Evolutionary conservation across 2,797 vertebrate genomes (phyloP), one percentile per base, ranked within the genome.

Genomic region (Pachyuromys duprasi): DNA sequence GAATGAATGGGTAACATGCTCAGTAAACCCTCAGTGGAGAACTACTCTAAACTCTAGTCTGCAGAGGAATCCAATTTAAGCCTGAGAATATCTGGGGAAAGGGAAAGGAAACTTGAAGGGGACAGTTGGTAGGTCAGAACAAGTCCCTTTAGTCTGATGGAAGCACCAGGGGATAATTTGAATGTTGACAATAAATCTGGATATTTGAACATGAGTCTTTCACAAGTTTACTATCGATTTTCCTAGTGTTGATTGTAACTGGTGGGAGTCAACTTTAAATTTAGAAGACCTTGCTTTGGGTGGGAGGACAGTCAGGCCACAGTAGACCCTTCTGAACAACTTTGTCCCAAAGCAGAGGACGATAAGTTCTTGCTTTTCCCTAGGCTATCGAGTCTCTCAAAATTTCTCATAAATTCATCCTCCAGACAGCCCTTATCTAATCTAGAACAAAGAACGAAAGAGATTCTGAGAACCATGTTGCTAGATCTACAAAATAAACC

Each of bases 311-410:
- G 11, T 15, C 79, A 80, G 62, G 12, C 76, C n/a, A 17, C 31
- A 9, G 17, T 63, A n/a, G 22, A 39, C 3, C 2, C 11, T 8
- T 11, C 13, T 24, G 28, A 49, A 18, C 0, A 49, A 3, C 26
- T 83, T 14, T 83, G 8, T 14, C 2, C 8, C 76, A 72, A 33
- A 36, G 28, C 13, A 65, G 31, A 74, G 5, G 17, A 39, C 8
- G 9, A 15, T 18, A 86, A 91, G 1, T 28, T 75, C 3, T 83
- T 74, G 15, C 15, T 84, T 86, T 24, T 80, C 18, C 15, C 26
- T 42, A 39, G 67, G 67, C 22, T 72, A 45, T 28, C 3, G 2
- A 5, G 8, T 24, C 14, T 90, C 72, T 12, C 24, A 83, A 24
- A 20, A 53, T 72, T 79, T 89, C 45, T 20, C 33, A 79, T 28